Percentiles rank a stretch among this genome's conserved stretches.
Conservation (phyloP, 2,888 invertebrate genomes). For the Orchesella flavescens region DNA sequence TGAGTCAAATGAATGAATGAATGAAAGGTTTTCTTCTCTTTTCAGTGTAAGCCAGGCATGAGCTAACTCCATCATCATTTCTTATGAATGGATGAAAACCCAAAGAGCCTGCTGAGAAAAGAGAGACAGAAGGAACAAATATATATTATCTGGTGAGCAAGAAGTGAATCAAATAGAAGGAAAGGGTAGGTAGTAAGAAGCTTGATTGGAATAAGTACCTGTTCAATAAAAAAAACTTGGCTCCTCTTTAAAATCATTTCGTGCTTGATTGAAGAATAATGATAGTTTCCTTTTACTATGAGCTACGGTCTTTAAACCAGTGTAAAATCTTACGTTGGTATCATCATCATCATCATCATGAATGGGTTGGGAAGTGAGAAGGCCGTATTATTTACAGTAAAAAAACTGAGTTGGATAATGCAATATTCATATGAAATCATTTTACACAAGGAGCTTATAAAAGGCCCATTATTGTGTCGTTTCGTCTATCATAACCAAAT, state of each 20-base stretch:
- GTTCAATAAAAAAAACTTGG: constrained; percentile 10
- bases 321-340: neutral
- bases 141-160: neutral
- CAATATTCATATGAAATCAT: too few species aligned
- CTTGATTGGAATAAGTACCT: constrained; percentile 23
- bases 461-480: too few species aligned
- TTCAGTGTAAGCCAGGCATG: neutral
- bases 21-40: constrained; percentile 2
- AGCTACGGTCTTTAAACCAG: too few species aligned
- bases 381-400: too few species aligned
- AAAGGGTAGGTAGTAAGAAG: neutral
- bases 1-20: constrained; percentile 26
- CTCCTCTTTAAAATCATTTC: constrained; percentile 39
- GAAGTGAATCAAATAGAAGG: neutral
- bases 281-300: neutral
- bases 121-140: neutral
- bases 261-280: constrained; percentile 57
- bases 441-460: too few species aligned
- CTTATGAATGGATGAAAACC: constrained; percentile 3
- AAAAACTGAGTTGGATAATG: too few species aligned
- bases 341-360: constrained; percentile 25
- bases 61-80: neutral
- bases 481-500: neutral
- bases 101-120: constrained; percentile 11
- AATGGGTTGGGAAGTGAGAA: constrained; percentile 35